Conservation (phyloP, 2,113 vertebrate genomes). For the Nerophis ophidion region DNA sequence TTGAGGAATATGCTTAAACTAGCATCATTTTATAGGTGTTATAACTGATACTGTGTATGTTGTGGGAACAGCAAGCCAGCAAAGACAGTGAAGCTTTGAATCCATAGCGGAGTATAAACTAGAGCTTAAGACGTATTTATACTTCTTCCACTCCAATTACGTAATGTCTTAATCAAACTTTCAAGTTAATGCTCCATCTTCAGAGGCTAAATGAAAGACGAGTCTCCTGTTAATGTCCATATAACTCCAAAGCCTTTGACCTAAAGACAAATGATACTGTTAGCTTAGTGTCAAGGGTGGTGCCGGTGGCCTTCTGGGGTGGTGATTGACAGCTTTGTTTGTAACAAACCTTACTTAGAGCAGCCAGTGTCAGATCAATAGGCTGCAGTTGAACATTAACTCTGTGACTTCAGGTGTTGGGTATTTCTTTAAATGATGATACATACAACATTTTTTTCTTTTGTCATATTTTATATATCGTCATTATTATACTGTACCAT, state of each 20-base stretch:
- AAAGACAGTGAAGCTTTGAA: constrained; percentile 17
- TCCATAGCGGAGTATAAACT: constrained; percentile 29
- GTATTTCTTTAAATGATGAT: constrained; percentile 55
- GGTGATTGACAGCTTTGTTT: constrained; percentile 64
- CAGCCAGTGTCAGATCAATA: constrained; percentile 62
- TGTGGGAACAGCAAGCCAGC: constrained; percentile 1
- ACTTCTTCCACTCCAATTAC: constrained; percentile 41
- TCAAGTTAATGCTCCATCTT: constrained; percentile 55
- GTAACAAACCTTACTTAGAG: constrained; percentile 47
- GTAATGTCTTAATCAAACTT: constrained; percentile 60
- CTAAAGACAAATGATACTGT: constrained; percentile 54
- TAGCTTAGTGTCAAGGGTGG: constrained; percentile 55
- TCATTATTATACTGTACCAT: constrained; percentile 38
- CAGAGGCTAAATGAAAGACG: constrained; percentile 36
- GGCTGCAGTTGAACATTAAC: constrained; percentile 56
- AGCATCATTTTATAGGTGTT: constrained; percentile 41
- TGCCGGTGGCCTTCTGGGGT: constrained; percentile 30
- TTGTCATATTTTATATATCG: constrained; percentile 40
- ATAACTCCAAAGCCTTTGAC: constrained; percentile 39
- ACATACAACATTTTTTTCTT: constrained; percentile 56
- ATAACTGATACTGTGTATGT: not conserved
- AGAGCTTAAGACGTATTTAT: constrained; percentile 34
- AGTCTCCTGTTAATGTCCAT: constrained; percentile 15
- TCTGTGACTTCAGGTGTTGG: constrained; percentile 45
- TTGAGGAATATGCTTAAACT: constrained; percentile 53